phyloP scores from a whole-genome alignment of 2,113 vertebrate genomes.

The Bungarus multicinctus region DNA sequence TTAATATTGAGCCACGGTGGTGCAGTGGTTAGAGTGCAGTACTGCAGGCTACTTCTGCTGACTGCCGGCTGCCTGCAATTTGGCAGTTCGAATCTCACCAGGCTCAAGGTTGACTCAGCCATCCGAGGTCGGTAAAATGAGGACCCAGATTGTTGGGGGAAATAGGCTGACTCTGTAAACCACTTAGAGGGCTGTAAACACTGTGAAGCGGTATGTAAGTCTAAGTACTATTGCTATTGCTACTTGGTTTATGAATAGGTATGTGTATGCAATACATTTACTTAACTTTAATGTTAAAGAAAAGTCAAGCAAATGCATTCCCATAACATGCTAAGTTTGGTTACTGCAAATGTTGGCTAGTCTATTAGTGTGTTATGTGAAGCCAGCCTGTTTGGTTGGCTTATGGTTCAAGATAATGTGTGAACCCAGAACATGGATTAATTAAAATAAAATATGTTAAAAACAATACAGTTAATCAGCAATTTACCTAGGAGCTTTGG shows the following conservation, averaged over 20 bases:
- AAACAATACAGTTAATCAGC: background rate
- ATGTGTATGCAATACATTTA: background rate
- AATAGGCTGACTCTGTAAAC: too few species aligned
- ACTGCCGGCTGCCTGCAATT: too few species aligned
- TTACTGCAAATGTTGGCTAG: background rate
- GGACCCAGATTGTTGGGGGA: too few species aligned
- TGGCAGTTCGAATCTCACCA: too few species aligned
- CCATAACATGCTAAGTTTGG: background rate
- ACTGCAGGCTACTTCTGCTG: too few species aligned
- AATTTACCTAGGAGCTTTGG: background rate
- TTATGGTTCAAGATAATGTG: background rate
- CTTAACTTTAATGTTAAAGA: background rate
- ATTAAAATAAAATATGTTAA: background rate
- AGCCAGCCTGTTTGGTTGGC: background rate
- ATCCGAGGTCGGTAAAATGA: too few species aligned
- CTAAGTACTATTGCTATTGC: too few species aligned
- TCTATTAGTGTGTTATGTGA: background rate
- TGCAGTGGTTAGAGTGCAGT: too few species aligned
- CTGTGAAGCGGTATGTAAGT: too few species aligned
- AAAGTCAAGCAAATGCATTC: background rate
- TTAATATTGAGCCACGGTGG: too few species aligned
- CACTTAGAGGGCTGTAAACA: too few species aligned
- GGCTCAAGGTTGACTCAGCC: too few species aligned
- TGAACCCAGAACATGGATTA: background rate
- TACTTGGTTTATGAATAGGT: background rate